Conservation (phyloP, 2,888 invertebrate species). For the Andrena bucephala region DNA sequence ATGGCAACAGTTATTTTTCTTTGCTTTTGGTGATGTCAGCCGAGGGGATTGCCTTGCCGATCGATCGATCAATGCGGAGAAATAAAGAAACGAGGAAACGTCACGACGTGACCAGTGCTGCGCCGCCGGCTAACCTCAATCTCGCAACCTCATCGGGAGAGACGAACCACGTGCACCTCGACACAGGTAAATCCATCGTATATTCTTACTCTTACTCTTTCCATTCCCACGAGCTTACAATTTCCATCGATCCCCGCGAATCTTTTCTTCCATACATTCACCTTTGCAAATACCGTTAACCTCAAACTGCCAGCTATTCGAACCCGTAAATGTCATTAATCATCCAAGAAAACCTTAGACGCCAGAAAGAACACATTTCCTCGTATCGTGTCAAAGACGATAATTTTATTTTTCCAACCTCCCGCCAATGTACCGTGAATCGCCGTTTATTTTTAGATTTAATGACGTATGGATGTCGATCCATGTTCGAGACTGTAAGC, state of each 20-base stretch:
- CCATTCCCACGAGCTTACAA: neutral
- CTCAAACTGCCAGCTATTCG: neutral
- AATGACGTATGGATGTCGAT: conserved; percentile 6
- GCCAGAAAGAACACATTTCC: neutral
- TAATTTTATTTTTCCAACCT: neutral
- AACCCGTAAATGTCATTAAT: neutral
- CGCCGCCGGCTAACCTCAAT: conserved; percentile 55
- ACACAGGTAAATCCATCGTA: conserved; percentile 61
- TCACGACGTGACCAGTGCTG: conserved; percentile 60
- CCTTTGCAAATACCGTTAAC: conserved; percentile 4
- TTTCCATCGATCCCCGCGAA: neutral
- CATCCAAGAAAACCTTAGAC: neutral
- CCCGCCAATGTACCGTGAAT: neutral
- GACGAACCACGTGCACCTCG: conserved; percentile 63
- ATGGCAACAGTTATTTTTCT: conserved; percentile 41
- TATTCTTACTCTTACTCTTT: neutral
- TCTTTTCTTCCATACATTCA: neutral
- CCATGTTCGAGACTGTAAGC: conserved; percentile 7
- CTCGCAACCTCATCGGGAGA: conserved; percentile 44
- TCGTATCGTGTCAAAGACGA: neutral
- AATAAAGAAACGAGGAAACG: conserved; percentile 39
- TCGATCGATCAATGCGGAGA: conserved; percentile 41
- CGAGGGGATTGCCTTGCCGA: conserved; percentile 29
- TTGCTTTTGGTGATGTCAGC: conserved; percentile 57
- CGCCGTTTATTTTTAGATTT: conserved; percentile 27